These are phyloP conservation scores for Ellobium chinense DNA, from an alignment of 2,888 invertebrate species.

Conservation along the genomic window DNA sequence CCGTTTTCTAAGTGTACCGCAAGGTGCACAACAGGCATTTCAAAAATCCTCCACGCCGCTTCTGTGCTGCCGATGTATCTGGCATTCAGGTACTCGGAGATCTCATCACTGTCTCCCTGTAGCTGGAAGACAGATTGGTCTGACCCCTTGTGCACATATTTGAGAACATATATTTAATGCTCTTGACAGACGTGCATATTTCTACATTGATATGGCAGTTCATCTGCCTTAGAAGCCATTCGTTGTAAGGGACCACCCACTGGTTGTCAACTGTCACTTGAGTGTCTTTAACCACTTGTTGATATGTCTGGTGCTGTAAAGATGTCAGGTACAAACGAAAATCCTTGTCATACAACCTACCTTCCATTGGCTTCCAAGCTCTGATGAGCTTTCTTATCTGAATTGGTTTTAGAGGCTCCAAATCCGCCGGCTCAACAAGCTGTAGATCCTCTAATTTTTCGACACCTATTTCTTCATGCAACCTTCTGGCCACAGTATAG, in stretches of 20 bases:
- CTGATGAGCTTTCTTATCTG: too few species aligned
- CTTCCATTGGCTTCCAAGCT: too few species aligned
- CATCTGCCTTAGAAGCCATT: constrained; percentile 61
- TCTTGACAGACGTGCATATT: constrained; percentile 78
- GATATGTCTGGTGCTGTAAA: too few species aligned
- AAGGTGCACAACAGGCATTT: constrained; percentile 57
- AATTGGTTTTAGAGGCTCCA: too few species aligned
- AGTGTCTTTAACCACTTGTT: too few species aligned
- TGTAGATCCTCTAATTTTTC: too few species aligned
- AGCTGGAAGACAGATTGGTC: constrained; percentile 47
- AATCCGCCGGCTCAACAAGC: too few species aligned
- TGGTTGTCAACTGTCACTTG: constrained; percentile 46
- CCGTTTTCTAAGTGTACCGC: constrained; percentile 53
- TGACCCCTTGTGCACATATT: constrained; percentile 78
- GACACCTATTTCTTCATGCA: too few species aligned
- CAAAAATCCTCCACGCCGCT: constrained; percentile 73
- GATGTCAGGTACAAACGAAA: too few species aligned
- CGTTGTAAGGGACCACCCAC: constrained; percentile 54
- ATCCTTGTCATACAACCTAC: too few species aligned
- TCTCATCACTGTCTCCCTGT: constrained; percentile 55
- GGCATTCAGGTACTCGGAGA: constrained; percentile 69
- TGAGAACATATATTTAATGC: constrained; percentile 67
- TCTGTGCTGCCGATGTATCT: constrained; percentile 75
- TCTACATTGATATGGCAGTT: constrained; percentile 76
- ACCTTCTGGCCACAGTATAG: too few species aligned